Base-by-base conservation (phyloP, 2,888 invertebrate species). In the Acronicta psi region DNA sequence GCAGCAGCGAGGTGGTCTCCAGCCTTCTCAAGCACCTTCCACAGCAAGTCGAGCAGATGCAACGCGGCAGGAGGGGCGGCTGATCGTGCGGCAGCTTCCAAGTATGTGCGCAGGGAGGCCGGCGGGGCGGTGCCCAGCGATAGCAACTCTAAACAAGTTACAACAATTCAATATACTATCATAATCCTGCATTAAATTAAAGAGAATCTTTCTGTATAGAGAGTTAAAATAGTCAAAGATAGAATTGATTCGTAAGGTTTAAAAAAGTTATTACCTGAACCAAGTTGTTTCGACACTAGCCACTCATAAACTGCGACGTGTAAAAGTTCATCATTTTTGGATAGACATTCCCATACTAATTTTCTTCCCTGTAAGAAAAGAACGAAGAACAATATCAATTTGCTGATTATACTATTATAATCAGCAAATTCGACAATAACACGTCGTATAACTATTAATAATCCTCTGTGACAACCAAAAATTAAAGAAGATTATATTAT, bases 11-110 rank as follows among this genome's bases (percentile, higher is more conserved):
- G 96, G 84, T 98, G 99, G 86, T 99, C 98, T 25, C 97, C 97
- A 80, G 96, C 97, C 85, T 97, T 97, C 89, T 99, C 99, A 82
- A 99, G 98, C 86, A 97, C 99, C 89, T 98, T 98, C 99, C 99
- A 99, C 55, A 99, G 92, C 69, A 99, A 92, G 86, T 99, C 98
- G 69, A 97, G 95, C 18, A 96, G 90, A 71, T 94, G 92, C 0
- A 96, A 84, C 75, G 96, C 95, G 53, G 95, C 87, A 71, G 95
- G 90, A 45, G 96, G 95, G 9, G 96, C 95, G 53, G 87, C 95
- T 67, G 86, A 93, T 75, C 89, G 94, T 46, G 94, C 95, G 51
- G 90, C 95, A 90, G 94, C 93, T 49, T 94, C 95, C 42, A 98
- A 91, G 88, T 97, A 98, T 23, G 95, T 95, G 86, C 98, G 98